A percentile compares a stretch with the other conserved stretches of the same genome.
Evolutionary conservation across 1,140 invertebrate genomes (phyloP).

Genomic region (Contarinia nasturtii): DNA sequence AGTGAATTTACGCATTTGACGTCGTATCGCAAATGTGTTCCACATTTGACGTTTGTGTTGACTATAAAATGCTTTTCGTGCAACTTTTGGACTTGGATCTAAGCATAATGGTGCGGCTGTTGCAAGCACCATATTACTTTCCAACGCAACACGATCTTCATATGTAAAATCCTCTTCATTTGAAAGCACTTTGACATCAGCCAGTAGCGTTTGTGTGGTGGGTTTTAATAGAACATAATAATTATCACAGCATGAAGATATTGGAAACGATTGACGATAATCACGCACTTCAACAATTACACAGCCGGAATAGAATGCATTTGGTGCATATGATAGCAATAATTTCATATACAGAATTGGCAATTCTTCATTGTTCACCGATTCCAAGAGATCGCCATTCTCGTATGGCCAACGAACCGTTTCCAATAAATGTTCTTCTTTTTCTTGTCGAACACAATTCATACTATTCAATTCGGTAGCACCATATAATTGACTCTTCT

Average conservation of each 20-base stretch:
- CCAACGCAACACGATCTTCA: conserved; percentile 58
- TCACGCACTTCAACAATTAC: conserved; percentile 81
- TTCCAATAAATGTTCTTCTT: conserved; percentile 45
- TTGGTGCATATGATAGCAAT: conserved; percentile 55
- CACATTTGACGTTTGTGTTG: conserved; percentile 54
- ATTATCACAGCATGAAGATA: conserved; percentile 45
- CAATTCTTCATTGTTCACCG: conserved; percentile 69
- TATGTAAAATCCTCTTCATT: conserved; percentile 47
- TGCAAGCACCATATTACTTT: conserved; percentile 64
- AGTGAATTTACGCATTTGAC: conserved; percentile 52
- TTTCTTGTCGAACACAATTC: conserved; percentile 7
- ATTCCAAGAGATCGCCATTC: conserved; percentile 53
- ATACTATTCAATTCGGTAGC: conserved; percentile 1
- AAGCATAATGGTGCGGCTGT: conserved; percentile 70
- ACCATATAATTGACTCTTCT: conserved; percentile 4
- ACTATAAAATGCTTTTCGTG: conserved; percentile 47
- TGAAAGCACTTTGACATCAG: conserved; percentile 49
- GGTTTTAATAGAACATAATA: conserved; percentile 77
- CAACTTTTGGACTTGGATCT: conserved; percentile 64
- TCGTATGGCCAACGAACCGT: conserved; percentile 57
- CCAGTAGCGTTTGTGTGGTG: conserved; percentile 37
- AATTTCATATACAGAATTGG: conserved; percentile 71
- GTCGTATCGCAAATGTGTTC: conserved; percentile 49
- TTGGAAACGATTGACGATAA: conserved; percentile 56
- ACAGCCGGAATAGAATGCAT: conserved; percentile 79